Base-by-base conservation (phyloP, 2,113 vertebrate genomes). In the Arothron firmamentum region DNA sequence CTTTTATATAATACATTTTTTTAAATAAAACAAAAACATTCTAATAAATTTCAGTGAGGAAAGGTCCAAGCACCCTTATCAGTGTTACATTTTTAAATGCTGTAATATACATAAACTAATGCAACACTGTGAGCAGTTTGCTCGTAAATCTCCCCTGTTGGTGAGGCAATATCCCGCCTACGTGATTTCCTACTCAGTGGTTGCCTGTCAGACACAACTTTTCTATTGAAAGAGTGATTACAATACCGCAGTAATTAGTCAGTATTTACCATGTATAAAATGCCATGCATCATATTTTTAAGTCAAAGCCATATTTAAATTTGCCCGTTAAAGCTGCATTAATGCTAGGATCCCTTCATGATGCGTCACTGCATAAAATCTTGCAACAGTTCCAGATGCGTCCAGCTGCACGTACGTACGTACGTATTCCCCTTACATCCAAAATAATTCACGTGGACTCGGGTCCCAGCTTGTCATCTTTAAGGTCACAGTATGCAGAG, bases 171-270 rank as follows among this genome's bases (percentile, higher is more conserved):
- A 53, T 68, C 65, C 85, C 82, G 86, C 87, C 84, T 71, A 84
- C 84, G 67, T 82, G 55, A 42, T 74, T 87, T 89, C 85, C 84
- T 88, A 83, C 87, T 86, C 83, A 59, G 74, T 73, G 75, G 77
- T 79, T 68, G 65, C 52, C 72, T 38, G 34, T 81, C 60, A 80
- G 65, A 68, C 47, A 50, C 20, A 64, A 45, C 19, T 20, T 71
- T 50, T 75, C 41, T 49, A 6, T 49, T 48, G 34, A 31, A 48
- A 19, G 47, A 50, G 38, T 21, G 1, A 31, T 23, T 23, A 66
- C 48, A 42, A 61, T 55, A 38, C 41, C 43, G 56, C 8, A 28
- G 25, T 28, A 28, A 1, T 28, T 38, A 50, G 5, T 56, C 1
- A 56, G 31, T 28, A 38, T 56, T 11, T 4, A 4, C 14, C 18